Percentiles rank a stretch among this genome's conserved stretches.
Conservation (phyloP, 2,888 invertebrate genomes). For the Hirtodrosophila confusa region DNA sequence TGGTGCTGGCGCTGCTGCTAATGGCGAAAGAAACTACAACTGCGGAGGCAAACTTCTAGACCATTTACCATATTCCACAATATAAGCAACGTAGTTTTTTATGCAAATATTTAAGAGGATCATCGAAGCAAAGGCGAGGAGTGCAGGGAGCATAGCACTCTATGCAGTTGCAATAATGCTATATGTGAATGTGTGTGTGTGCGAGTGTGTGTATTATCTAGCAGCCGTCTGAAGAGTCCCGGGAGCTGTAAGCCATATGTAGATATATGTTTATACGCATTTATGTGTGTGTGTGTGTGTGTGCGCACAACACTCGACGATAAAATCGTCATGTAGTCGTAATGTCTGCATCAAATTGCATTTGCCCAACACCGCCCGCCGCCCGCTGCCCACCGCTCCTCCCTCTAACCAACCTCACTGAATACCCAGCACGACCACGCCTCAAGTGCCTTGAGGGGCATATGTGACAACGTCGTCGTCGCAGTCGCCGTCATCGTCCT, state of each 20-base stretch:
- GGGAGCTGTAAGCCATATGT: constrained; percentile 65
- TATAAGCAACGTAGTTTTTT: constrained; percentile 71
- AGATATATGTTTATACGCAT: constrained; percentile 39
- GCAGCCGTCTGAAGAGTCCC: constrained; percentile 45
- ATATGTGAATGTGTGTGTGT: constrained; percentile 8
- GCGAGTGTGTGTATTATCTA: constrained; percentile 32
- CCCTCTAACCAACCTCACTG: not conserved
- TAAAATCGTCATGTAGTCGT: constrained; percentile 80
- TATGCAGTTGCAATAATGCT: constrained; percentile 51
- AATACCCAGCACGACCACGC: constrained; percentile 13
- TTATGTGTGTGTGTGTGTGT: constrained; percentile 22
- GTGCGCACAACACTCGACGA: constrained; percentile 74
- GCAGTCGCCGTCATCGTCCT: constrained; percentile 47
- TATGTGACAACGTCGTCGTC: constrained; percentile 38
- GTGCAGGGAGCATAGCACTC: constrained; percentile 30
- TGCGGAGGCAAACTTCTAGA: constrained; percentile 67
- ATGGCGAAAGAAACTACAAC: constrained; percentile 59
- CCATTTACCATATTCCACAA: constrained; percentile 79
- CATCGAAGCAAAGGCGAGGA: constrained; percentile 74
- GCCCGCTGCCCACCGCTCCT: not conserved
- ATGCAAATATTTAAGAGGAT: constrained; percentile 79
- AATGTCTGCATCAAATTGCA: constrained; percentile 79
- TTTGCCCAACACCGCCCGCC: constrained; percentile 56
- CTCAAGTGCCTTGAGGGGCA: constrained; percentile 54
- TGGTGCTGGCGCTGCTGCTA: constrained; percentile 50